Evolutionary conservation across 2,113 vertebrate genomes (phyloP).

Genomic region (Notothenia rossii): DNA sequence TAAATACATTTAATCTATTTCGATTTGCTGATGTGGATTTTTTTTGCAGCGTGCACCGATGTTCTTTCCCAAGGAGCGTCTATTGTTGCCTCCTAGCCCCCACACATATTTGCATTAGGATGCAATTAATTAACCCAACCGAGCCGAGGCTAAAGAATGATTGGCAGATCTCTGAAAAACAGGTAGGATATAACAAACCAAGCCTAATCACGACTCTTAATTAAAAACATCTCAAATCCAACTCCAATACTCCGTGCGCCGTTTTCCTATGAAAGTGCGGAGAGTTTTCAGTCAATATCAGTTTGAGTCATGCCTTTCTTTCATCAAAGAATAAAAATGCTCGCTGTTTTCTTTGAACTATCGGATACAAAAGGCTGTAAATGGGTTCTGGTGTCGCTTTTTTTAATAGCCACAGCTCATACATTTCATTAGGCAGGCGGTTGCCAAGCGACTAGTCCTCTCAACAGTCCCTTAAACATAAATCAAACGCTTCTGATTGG

Average conservation of each 20-base stretch:
- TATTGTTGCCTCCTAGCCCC: slow-evolving; percentile 17
- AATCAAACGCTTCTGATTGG: slow-evolving; percentile 77
- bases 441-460: slow-evolving; percentile 80
- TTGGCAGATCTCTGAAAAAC: not conserved
- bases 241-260: not conserved
- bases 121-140: not conserved
- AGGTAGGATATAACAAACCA: not conserved
- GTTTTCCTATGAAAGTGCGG: not conserved
- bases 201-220: not conserved
- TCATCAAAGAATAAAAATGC: not conserved
- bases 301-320: not conserved
- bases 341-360: slow-evolving; percentile 7
- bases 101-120: not conserved
- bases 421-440: slow-evolving; percentile 74
- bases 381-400: slow-evolving; percentile 50
- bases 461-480: slow-evolving; percentile 73
- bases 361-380: slow-evolving; percentile 5
- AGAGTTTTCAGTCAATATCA: not conserved
- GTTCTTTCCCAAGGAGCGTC: slow-evolving; percentile 25
- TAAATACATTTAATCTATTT: not conserved
- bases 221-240: not conserved
- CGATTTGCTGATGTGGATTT: not conserved
- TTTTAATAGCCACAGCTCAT: slow-evolving; percentile 45
- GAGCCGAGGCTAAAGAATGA: not conserved
- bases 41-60: slow-evolving; percentile 4